Evolutionary conservation across 2,888 invertebrate genomes (phyloP).

Genomic region (Brachyopa scutellaris): DNA sequence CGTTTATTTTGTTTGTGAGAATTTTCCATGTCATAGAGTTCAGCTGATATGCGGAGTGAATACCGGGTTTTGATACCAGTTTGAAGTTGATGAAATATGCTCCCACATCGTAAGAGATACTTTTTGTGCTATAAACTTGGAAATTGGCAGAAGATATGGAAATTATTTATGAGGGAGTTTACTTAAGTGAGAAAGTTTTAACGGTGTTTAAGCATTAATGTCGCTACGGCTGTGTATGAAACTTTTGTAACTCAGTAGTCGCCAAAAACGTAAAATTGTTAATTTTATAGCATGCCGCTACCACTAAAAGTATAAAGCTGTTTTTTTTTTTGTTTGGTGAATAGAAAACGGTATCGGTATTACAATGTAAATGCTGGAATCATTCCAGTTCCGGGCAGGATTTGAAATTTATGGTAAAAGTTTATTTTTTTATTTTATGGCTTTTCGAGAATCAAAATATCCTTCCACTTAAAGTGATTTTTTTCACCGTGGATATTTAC

Average conservation of each 20-base stretch:
- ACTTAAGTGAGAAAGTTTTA: slow-evolving; percentile 27
- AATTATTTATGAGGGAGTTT: slow-evolving; percentile 21
- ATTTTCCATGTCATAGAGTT: slow-evolving; percentile 24
- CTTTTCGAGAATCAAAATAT: no score
- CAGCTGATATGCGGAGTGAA: slow-evolving; percentile 9
- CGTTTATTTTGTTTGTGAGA: slow-evolving; percentile 26
- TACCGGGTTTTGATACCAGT: slow-evolving; percentile 10
- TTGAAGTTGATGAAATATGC: slow-evolving; percentile 2
- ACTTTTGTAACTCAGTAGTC: background rate
- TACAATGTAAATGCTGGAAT: no score
- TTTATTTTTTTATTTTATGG: no score
- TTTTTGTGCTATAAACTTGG: slow-evolving; percentile 17
- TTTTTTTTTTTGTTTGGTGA: no score
- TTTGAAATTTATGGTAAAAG: no score
- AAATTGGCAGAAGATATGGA: background rate
- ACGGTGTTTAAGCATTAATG: background rate
- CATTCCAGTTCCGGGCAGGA: no score
- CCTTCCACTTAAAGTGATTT: no score
- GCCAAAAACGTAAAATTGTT: no score
- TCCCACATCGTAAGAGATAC: background rate
- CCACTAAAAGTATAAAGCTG: no score
- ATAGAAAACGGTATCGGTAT: no score
- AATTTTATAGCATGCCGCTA: no score
- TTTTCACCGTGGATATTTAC: no score
- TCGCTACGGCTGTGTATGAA: background rate